Evolutionary conservation across 2,888 invertebrate genomes (phyloP).

Genomic region (Galerucella calmariensis): DNA sequence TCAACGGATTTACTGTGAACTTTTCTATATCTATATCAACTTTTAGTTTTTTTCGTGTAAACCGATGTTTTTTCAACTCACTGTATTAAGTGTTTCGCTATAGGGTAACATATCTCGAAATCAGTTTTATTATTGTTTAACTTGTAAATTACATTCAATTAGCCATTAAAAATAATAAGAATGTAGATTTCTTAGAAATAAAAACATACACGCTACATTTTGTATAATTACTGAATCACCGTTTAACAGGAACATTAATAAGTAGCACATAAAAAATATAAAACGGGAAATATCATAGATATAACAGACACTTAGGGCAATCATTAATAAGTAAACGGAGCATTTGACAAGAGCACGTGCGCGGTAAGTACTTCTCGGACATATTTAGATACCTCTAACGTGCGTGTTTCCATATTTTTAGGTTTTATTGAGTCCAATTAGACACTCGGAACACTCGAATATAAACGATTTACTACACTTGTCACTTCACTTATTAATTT

Average conservation of each 20-base stretch:
- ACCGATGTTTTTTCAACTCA: background rate
- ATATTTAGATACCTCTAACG: too few species aligned
- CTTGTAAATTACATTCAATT: conserved; percentile 36
- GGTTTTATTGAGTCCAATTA: too few species aligned
- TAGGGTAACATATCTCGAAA: conserved; percentile 32
- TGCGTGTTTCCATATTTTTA: too few species aligned
- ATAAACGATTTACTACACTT: too few species aligned
- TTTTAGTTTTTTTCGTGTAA: too few species aligned
- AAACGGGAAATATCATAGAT: background rate
- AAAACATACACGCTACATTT: conserved; percentile 38
- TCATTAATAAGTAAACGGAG: too few species aligned
- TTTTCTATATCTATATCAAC: too few species aligned
- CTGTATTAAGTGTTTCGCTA: conserved; percentile 11
- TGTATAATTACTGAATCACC: conserved; percentile 38
- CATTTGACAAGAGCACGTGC: too few species aligned
- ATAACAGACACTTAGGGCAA: background rate
- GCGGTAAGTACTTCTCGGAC: too few species aligned
- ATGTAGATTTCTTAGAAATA: conserved; percentile 39
- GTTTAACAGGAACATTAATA: conserved; percentile 26
- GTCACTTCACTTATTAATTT: too few species aligned
- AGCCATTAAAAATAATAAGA: conserved; percentile 40
- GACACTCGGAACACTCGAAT: too few species aligned
- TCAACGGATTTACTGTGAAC: too few species aligned
- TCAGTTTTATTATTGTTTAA: conserved; percentile 32
- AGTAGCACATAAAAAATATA: background rate